Conservation (phyloP, 92 coral and sea anemone species). For the Parazoanthus atlanticus region DNA sequence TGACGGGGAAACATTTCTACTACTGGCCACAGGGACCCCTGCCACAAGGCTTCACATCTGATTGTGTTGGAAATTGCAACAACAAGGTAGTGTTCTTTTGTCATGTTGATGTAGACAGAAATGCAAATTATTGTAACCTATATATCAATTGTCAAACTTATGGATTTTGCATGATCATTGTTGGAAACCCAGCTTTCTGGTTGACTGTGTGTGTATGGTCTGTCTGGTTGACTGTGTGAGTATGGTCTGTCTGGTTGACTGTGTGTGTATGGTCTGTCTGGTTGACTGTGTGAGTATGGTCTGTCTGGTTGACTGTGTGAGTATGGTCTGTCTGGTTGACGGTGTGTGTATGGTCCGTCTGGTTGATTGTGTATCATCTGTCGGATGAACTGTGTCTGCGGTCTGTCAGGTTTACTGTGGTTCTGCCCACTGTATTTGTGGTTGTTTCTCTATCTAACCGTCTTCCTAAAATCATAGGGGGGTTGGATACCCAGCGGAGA, state of each 20-base stretch:
- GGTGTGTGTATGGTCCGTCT: no score
- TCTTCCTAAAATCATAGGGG: conserved; percentile 33
- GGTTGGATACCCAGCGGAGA: conserved; percentile 84
- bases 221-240: no score
- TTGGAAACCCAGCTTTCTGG: no score
- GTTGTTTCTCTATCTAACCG: background rate
- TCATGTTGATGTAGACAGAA: background rate
- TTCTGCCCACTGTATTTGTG: background rate
- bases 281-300: no score
- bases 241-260: no score
- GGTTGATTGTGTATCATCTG: background rate
- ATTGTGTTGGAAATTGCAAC: conserved; percentile 73
- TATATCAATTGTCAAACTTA: no score
- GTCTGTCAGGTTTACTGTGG: background rate
- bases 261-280: no score
- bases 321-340: no score
- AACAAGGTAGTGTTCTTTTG: conserved; percentile 48
- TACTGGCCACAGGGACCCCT: conserved; percentile 57
- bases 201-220: no score
- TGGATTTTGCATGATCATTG: no score
- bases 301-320: no score
- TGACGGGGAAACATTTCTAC: conserved; percentile 74
- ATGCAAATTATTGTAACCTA: background rate
- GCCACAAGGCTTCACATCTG: conserved; percentile 69
- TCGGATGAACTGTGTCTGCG: background rate